A percentile compares a stretch with the other conserved stretches of the same genome.
Conservation (phyloP, 1,140 invertebrate genomes). For the Brachionus manjavacas region DNA sequence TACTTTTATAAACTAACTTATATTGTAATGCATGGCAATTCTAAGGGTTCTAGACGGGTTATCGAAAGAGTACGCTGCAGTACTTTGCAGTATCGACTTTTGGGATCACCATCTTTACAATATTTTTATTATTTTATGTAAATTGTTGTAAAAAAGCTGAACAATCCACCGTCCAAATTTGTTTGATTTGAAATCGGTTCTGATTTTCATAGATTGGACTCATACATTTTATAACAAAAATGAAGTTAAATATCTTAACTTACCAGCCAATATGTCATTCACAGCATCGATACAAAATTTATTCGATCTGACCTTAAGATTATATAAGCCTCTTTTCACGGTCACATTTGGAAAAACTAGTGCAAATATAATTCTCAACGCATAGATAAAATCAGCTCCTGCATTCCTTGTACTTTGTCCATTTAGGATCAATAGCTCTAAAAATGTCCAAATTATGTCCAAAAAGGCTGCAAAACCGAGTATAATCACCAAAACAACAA, state of each 20-base stretch:
- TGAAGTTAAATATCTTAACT: background rate
- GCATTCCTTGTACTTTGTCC: background rate
- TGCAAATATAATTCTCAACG: background rate
- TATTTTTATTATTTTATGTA: too few relatives aligned
- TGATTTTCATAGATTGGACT: too few relatives aligned
- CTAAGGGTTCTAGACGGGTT: too few relatives aligned
- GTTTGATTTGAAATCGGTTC: too few relatives aligned
- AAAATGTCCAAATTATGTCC: conserved; percentile 38
- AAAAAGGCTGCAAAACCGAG: conserved; percentile 29
- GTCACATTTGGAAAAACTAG: conserved; percentile 25
- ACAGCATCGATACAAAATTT: conserved; percentile 9
- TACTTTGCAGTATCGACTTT: too few relatives aligned
- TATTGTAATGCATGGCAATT: too few relatives aligned
- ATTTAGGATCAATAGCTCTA: conserved; percentile 1
- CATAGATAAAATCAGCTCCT: background rate
- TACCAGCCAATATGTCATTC: conserved; percentile 3
- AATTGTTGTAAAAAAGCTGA: too few relatives aligned
- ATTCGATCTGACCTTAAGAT: conserved; percentile 35
- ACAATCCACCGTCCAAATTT: too few relatives aligned
- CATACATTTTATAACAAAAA: too few relatives aligned
- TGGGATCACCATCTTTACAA: too few relatives aligned
- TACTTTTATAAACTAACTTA: too few relatives aligned
- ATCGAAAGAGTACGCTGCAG: too few relatives aligned
- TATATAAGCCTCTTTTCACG: conserved; percentile 23
- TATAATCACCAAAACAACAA: conserved; percentile 22